phyloP scores from a whole-genome alignment of 2,888 invertebrate species.

The Apamea crenata region DNA sequence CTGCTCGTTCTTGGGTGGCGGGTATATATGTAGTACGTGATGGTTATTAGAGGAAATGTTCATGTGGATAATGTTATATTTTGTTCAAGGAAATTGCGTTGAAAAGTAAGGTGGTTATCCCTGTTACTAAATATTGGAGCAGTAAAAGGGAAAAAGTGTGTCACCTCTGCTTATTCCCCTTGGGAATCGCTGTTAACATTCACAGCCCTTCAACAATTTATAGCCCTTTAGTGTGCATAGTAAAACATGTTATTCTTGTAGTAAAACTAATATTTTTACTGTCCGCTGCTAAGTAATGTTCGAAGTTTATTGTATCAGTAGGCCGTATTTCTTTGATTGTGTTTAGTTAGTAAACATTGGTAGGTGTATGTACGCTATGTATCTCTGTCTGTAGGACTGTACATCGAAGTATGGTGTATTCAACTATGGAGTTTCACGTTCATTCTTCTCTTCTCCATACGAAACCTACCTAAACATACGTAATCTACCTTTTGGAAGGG shows the following conservation, averaged over 20 bases:
- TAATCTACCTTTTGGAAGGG: background rate
- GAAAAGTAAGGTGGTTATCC: background rate
- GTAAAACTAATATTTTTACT: conserved; percentile 40
- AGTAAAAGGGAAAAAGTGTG: conserved; percentile 29
- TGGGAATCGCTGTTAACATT: conserved; percentile 18
- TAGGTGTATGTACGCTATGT: background rate
- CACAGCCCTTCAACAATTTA: conserved; percentile 44
- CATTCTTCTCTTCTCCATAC: background rate
- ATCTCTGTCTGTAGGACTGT: too few species aligned
- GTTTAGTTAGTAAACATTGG: conserved; percentile 21
- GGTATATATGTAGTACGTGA: background rate
- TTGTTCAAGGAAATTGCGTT: background rate
- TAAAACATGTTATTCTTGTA: conserved; percentile 58
- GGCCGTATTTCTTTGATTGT: background rate
- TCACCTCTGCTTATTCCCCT: conserved; percentile 40
- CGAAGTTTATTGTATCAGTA: conserved; percentile 18
- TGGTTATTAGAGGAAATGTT: background rate
- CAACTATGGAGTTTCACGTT: background rate
- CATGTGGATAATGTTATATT: background rate
- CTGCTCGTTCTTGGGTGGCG: background rate
- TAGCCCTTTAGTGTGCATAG: conserved; percentile 44
- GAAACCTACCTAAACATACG: background rate
- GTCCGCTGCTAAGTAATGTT: conserved; percentile 8
- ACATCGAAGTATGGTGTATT: background rate
- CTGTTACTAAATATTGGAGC: conserved; percentile 46